Base-by-base conservation (phyloP, 2,113 vertebrate genomes). In the Hippopotamus amphibius region DNA sequence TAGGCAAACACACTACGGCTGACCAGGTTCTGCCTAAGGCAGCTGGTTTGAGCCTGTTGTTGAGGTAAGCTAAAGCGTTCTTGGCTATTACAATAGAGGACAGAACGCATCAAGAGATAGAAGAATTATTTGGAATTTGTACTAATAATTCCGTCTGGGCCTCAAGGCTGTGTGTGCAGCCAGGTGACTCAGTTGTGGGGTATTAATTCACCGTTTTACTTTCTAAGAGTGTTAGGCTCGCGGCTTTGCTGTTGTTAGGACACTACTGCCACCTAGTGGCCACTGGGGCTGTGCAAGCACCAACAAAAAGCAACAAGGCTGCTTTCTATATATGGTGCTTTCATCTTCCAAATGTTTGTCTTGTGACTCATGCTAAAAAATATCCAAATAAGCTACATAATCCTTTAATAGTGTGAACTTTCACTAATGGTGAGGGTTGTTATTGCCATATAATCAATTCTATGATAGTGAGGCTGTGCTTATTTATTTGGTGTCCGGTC, bases 251-350 rank as follows among this genome's bases (percentile, higher is more conserved):
- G 96, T 97, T 92, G 74, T 81, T 88, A 4, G 83, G 61, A 63
- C 22, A 46, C 19, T n/a, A 85, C 72, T 97, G 96, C 97, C 98
- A 97, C 96, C 97, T 91, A 61, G 95, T 85, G 97, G 96, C 61
- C 65, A 66, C 0, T 19, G 2, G 50, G 83, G 19, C 59, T 17
- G n/a, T 50, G 53, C n/a, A 15, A 8, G 65, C 28, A 57, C 30
- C 15, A 17, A 85, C 8, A 30, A 17, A 61, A 74, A 0, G 15
- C 26, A 6, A 1, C 13, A 17, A n/a, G 12, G 17, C 55, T 53
- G 22, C 53, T 74, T 88, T 92, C 95, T 88, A 11, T 61, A 22
- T 28, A n/a, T 8, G 50, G 74, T 14, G 37, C 55, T 69, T 89
- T 59, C 65, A 19, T 79, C 68, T 80, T 87, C 22, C 50, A 86